phyloP scores from a whole-genome alignment of 2,797 vertebrate species.

The Lepus oiostolus region DNA sequence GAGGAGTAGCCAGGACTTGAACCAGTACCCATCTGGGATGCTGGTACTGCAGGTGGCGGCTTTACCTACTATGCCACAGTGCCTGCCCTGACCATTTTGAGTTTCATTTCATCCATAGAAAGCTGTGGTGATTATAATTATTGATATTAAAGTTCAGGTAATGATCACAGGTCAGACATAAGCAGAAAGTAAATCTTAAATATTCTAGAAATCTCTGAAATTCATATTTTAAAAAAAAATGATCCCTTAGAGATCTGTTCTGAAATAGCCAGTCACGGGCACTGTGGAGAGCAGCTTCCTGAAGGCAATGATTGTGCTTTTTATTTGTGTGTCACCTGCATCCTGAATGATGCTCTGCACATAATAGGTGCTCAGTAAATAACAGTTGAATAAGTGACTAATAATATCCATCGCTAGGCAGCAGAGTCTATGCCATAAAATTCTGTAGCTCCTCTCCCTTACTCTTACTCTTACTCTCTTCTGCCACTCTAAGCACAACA shows the following conservation, averaged over 20 bases:
- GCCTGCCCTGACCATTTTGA: neutral
- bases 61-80: too few relatives aligned
- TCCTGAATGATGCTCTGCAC: neutral
- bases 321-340: too few relatives aligned
- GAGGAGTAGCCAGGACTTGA: too few relatives aligned
- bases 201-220: neutral
- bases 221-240: neutral
- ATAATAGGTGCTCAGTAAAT: neutral
- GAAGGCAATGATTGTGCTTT: neutral
- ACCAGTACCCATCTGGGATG: too few relatives aligned
- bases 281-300: too few relatives aligned
- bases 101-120: neutral
- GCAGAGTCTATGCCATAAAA: accelerated
- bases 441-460: neutral
- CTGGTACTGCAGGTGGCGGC: too few relatives aligned
- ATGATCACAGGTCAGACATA: neutral
- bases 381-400: neutral
- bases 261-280: too few relatives aligned
- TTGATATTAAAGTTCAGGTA: neutral
- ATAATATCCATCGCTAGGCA: neutral
- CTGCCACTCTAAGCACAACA: neutral
- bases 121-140: neutral
- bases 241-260: neutral
- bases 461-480: too few relatives aligned
- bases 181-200: neutral